A percentile compares a stretch with the other conserved stretches of the same genome.
These are phyloP conservation scores for Orchesella flavescens DNA, from an alignment of 2,888 invertebrate species.

Conservation along the genomic window DNA sequence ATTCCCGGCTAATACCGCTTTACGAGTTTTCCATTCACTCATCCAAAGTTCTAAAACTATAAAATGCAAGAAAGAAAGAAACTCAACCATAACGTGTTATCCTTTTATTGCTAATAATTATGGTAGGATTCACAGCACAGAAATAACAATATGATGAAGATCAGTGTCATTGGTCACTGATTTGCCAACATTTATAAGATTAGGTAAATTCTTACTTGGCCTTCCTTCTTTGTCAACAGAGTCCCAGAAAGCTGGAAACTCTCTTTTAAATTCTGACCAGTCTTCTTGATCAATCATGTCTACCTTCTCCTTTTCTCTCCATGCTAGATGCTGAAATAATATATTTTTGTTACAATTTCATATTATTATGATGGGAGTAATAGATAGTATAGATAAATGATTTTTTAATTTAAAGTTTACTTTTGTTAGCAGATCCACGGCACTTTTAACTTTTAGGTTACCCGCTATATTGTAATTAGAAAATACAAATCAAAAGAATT, in stretches of 20 bases:
- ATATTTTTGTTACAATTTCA: neutral
- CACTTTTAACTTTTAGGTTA: slow-evolving; percentile 1
- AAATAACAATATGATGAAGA: too few relatives aligned
- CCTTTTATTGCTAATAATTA: too few relatives aligned
- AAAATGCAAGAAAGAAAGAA: neutral
- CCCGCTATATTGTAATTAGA: neutral
- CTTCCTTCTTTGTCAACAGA: slow-evolving; percentile 17
- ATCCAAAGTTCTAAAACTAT: slow-evolving; percentile 19
- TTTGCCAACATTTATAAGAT: too few relatives aligned
- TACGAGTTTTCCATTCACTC: neutral
- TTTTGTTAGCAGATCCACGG: neutral
- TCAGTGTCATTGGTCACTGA: too few relatives aligned
- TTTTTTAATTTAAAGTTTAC: neutral
- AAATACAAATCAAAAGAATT: neutral
- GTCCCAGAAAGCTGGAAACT: slow-evolving; percentile 12
- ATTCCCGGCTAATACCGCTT: slow-evolving; percentile 4
- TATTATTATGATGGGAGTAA: neutral
- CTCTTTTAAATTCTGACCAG: neutral
- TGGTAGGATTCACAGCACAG: too few relatives aligned
- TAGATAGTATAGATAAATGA: neutral
- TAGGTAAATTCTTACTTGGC: slow-evolving; percentile 39
- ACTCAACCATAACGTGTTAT: neutral
- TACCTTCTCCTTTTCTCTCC: slow-evolving; percentile 20
- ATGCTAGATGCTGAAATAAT: slow-evolving; percentile 17
- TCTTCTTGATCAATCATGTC: slow-evolving; percentile 30